Base-by-base conservation (phyloP, 2,113 vertebrate species). In the Dunckerocampus dactyliophorus region DNA sequence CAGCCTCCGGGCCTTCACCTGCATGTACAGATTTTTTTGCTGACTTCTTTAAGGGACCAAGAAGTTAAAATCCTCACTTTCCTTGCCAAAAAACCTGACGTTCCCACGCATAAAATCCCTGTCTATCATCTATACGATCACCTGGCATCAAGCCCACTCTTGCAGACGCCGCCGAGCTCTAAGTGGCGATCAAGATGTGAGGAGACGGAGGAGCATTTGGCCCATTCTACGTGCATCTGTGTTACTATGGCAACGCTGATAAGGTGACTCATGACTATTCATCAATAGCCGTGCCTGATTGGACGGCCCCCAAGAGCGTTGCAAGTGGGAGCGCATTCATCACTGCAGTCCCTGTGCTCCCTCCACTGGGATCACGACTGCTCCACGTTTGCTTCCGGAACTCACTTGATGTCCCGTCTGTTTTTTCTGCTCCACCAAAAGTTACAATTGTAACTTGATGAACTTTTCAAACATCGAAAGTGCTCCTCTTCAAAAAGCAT, bases 231-330 rank as follows among this genome's bases (percentile, higher is more conserved):
- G 77, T 77, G 81, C 88, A 85, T 87, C 77, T 76, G 78, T 56
- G 85, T 88, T 76, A 67, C 88, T 84, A 88, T 87, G 88, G 87
- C 55, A 73, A 89, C 50, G 76, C 80, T 82, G 82, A 83, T 87
- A 85, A 84, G 84, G 75, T 88, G 85, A 87, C 80, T 88, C 82
- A 85, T 87, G 82, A 88, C 82, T 88, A 87, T 89, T 89, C 86
- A 87, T 88, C 80, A 78, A 50, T 68, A 77, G 76, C 9, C 52
- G 67, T 0, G 72, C 65, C 77, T 87, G 82, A 88, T 87, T 87
- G 84, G 80, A 80, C 76, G 66, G 71, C 74, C 81, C 81, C 77
- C 3, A 48, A 76, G 72, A 82, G 77, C 72, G 62, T 63, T 61
- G 71, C 9, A 19, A 76, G 82, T 67, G 11, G 31, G 54, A 42